Evolutionary conservation across 2,797 vertebrate genomes (phyloP).

Genomic region (Numenius phaeopus): DNA sequence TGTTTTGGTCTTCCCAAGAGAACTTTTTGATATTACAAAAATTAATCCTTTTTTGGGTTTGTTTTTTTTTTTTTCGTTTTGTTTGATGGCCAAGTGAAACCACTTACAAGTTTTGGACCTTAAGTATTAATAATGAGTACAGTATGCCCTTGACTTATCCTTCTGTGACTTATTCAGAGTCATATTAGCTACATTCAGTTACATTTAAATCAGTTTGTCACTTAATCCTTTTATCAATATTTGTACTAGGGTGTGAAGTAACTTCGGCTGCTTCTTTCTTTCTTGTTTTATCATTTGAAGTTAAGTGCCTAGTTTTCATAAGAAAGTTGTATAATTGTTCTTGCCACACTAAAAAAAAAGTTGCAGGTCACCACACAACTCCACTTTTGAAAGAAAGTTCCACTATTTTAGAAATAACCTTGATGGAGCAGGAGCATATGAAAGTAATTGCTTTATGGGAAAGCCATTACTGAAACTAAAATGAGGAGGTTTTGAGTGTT

Average conservation of each 20-base stretch:
- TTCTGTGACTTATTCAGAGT: neutral
- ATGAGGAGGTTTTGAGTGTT: neutral
- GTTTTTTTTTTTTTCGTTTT: neutral
- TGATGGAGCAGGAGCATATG: neutral
- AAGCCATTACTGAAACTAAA: neutral
- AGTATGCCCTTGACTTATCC: neutral
- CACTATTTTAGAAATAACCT: neutral
- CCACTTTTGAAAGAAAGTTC: neutral
- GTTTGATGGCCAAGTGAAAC: neutral
- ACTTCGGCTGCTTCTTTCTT: neutral
- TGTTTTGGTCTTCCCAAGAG: neutral
- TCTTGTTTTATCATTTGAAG: constrained; percentile 12
- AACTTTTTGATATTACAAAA: neutral
- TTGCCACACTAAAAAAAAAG: neutral
- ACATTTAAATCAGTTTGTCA: neutral
- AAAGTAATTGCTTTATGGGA: neutral
- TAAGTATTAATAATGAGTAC: neutral
- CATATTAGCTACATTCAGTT: neutral
- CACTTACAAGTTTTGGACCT: neutral
- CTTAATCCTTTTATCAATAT: constrained; percentile 10
- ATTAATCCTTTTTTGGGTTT: neutral
- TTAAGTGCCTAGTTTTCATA: neutral
- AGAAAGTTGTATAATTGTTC: neutral
- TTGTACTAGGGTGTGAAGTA: neutral
- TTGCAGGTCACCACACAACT: neutral